Base-by-base conservation (phyloP, 2,888 invertebrate genomes). In the Conus canariensis region DNA sequence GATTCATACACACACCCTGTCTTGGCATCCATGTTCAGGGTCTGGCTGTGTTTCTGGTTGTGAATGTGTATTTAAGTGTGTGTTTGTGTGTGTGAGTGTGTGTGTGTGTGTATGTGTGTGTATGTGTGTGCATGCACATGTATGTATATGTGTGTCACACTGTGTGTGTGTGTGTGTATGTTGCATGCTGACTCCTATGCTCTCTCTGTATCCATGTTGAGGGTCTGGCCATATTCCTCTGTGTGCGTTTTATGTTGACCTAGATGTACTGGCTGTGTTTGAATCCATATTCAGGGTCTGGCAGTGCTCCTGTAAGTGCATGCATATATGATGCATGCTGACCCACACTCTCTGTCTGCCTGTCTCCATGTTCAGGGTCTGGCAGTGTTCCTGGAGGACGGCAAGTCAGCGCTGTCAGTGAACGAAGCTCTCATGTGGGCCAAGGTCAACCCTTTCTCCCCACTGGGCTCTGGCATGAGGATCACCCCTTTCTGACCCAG, bases 391-490 rank as follows among this genome's bases (percentile, higher is more conserved):
- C 93, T 96, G 59, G 96, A 96, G 92, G 96, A 96, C 92, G 96
- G 96, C 0, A 93, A 93, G 70, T 96, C 96, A 30, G 95, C 96
- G 10, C 92, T 96, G 83, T 96, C 96, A 6, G 93, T 96, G 56
- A 96, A 96, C 92, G 96, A 96, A 92, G 96, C 96, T 56, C 91
- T 96, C 59, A 96, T 96, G 96, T 96, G 96, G 96, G 96, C 96
- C 56, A 96, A 96, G 92, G 96, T 96, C 7, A 96, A 96, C 92
- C 96, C 96, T 0, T 96, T 96, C 92, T 96, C 96, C 30, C 96
- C 96, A 1, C 93, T 96, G 9, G 96, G 95, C 22, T 95, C 96
- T 60, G 96, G 96, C 9, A 93, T 94, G 14, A 93, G 95, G 83
- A 96, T 96, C 97, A 96, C 96, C 90, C 96, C 96, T 45, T 96